Base-by-base conservation (phyloP, 2,797 vertebrate genomes). In the Falco concolor region DNA sequence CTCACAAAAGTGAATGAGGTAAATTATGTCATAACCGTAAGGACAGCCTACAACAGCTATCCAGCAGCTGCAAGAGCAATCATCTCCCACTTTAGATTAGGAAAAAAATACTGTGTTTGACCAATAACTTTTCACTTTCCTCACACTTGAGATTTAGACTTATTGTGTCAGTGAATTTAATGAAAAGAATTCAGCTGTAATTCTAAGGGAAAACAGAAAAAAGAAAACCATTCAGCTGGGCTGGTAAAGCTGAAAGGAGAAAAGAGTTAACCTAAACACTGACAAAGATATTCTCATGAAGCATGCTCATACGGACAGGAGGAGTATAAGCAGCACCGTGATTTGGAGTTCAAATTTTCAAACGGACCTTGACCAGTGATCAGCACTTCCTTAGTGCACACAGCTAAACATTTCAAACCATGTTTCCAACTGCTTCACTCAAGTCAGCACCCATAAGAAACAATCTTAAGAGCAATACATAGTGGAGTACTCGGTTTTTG, bases 341-440 rank as follows among this genome's bases (percentile, higher is more conserved):
- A 38, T 14, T n/a, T 38, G 61, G 17, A 27, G 28, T 7, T 38
- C 38, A 23, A 21, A 34, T 49, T 47, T 47, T 27, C 4, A 12
- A 34, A 3, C 0, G 2, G 44, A 40, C 20, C 59, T 17, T 20
- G 34, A 59, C 22, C 22, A 24, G 5, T 1, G 2, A n/a, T 11
- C 10, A 2, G 56, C 7, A 5, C 34, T 40, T 13, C 44, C 38
- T 17, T 7, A 8, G 16, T 2, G 22, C 4, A 36, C 4, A 1
- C 32, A 7, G 11, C 15, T 14, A 27, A 67, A 36, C 32, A 4
- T 6, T 72, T 47, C 52, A 28, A 50, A 50, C 25, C 4, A 1
- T 20, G 28, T 10, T 24, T 54, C 50, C 50, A 22, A 19, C 38
- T 15, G 49, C 74, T 75, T 47, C 11, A 4, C 44, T 47, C 21